Evolutionary conservation across 1,140 invertebrate species (phyloP).

Genomic region (Drusus annulatus): DNA sequence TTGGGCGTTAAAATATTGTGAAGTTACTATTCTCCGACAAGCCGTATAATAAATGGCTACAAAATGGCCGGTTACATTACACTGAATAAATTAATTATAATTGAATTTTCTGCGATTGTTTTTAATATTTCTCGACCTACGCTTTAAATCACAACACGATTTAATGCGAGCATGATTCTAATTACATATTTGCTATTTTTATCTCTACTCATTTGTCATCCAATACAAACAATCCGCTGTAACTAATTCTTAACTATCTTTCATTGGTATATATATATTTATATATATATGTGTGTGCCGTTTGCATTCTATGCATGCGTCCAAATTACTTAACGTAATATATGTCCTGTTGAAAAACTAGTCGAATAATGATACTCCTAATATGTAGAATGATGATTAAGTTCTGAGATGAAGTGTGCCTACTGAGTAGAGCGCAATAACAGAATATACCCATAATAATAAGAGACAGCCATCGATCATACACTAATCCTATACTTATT

Average conservation of each 20-base stretch:
- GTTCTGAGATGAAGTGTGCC: too few relatives aligned
- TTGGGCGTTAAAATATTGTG: conserved; percentile 19
- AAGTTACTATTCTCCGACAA: conserved; percentile 10
- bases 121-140: conserved; percentile 36
- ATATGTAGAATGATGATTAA: too few relatives aligned
- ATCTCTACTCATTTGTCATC: conserved; percentile 1
- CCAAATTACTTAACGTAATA: too few relatives aligned
- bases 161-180: conserved; percentile 24
- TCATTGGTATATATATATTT: too few relatives aligned
- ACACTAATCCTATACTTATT: conserved; percentile 58
- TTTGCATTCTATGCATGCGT: too few relatives aligned
- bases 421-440: neutral
- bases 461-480: conserved; percentile 53
- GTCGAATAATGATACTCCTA: too few relatives aligned
- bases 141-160: conserved; percentile 2
- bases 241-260: too few relatives aligned
- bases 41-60: conserved; percentile 25
- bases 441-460: conserved; percentile 28
- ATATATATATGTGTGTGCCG: too few relatives aligned
- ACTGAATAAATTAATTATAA: conserved; percentile 34
- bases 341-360: too few relatives aligned
- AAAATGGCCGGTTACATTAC: conserved; percentile 31
- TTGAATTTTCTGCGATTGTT: conserved; percentile 40
- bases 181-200: conserved; percentile 12
- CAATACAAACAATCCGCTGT: too few relatives aligned